Evolutionary conservation across 2,113 vertebrate species (phyloP).

Genomic region (Tachycineta bicolor): DNA sequence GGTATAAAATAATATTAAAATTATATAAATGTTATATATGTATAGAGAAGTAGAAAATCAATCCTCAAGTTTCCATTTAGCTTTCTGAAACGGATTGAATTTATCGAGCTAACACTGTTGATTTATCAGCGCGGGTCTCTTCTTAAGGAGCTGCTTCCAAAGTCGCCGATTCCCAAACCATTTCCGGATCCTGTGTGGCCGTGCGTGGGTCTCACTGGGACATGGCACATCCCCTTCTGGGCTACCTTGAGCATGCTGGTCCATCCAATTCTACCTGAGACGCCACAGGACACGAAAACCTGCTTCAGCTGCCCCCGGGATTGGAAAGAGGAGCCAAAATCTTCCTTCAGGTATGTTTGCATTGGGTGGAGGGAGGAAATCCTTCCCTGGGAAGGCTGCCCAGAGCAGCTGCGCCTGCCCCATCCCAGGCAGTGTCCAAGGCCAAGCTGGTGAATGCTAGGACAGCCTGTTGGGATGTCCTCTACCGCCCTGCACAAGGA

Average conservation of each 20-base stretch:
- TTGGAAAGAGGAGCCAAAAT: neutral
- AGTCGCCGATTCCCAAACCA: neutral
- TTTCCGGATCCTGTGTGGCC: neutral
- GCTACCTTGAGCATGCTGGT: accelerated
- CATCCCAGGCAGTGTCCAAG: neutral
- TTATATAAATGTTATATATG: too few species aligned
- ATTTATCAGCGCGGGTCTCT: neutral
- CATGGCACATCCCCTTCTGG: neutral
- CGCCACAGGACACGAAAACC: neutral
- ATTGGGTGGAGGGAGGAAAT: neutral
- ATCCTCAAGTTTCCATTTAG: neutral
- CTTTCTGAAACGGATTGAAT: neutral
- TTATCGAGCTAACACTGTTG: neutral
- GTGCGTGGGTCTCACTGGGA: accelerated
- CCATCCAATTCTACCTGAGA: neutral
- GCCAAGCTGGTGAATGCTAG: neutral
- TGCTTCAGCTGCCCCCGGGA: neutral
- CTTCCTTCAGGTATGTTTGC: neutral
- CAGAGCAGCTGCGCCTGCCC: neutral
- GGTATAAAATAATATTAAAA: neutral
- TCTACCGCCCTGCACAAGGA: neutral
- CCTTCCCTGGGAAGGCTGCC: neutral
- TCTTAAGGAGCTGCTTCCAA: neutral
- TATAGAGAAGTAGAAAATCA: neutral
- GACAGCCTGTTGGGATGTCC: neutral